These are phyloP conservation scores for Agriotes lineatus DNA, from an alignment of 2,888 invertebrate species.

Conservation along the genomic window DNA sequence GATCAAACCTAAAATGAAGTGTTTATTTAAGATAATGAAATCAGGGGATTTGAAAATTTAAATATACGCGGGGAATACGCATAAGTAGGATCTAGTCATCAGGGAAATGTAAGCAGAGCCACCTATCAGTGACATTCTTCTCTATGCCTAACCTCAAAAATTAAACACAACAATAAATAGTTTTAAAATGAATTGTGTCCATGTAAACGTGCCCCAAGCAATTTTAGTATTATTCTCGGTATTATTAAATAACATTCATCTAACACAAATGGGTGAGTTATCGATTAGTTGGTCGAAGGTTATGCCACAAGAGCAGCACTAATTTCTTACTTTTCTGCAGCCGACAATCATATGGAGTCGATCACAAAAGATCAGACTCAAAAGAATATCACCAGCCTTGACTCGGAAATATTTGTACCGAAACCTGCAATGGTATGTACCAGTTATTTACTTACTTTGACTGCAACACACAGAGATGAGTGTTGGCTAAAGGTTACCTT, in stretches of 20 bases:
- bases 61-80: too few species aligned
- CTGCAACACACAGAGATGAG: too few species aligned
- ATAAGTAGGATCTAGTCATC: too few species aligned
- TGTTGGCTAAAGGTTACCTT: not conserved
- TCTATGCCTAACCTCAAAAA: constrained; percentile 4
- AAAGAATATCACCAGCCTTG: constrained; percentile 65
- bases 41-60: too few species aligned
- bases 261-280: constrained; percentile 69
- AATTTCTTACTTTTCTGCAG: constrained; percentile 57
- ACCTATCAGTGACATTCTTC: too few species aligned
- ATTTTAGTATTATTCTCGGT: constrained; percentile 69
- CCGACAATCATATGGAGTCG: constrained; percentile 71
- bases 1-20: not conserved
- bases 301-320: not conserved
- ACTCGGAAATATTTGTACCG: constrained; percentile 31
- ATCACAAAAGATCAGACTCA: constrained; percentile 69
- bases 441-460: not conserved
- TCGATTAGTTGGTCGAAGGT: not conserved
- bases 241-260: constrained; percentile 68
- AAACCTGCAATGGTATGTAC: constrained; percentile 28
- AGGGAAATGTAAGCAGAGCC: too few species aligned
- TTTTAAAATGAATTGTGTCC: constrained; percentile 66
- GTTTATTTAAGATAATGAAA: not conserved
- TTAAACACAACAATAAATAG: not conserved
- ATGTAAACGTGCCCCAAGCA: constrained; percentile 68